Evolutionary conservation across 1,140 invertebrate genomes (phyloP).

Genomic region (Drosophila nigromelanica): DNA sequence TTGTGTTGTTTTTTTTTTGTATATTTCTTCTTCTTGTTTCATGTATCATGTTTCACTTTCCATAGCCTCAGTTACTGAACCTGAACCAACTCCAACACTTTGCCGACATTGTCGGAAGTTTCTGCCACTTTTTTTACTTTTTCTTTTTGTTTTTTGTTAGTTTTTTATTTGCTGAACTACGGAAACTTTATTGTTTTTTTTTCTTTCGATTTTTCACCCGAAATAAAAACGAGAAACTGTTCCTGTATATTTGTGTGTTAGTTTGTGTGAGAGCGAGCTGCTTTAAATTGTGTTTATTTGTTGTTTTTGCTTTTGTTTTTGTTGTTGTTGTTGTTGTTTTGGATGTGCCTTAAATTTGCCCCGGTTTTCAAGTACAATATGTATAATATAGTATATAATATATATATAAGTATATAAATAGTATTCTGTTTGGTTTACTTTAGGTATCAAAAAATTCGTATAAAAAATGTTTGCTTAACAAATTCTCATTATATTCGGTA

Average conservation of each 20-base stretch:
- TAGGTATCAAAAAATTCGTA: constrained; percentile 78
- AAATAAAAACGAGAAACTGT: constrained; percentile 33
- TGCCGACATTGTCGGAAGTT: constrained; percentile 66
- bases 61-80: constrained; percentile 18
- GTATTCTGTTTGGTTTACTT: constrained; percentile 36
- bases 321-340: constrained; percentile 9
- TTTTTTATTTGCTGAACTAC: constrained; percentile 31
- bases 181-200: constrained; percentile 34
- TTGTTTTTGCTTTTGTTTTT: no score
- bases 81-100: constrained; percentile 46
- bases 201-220: constrained; percentile 16
- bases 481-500: constrained; percentile 59
- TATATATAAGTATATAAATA: constrained; percentile 59
- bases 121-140: constrained; percentile 40
- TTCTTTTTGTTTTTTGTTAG: constrained; percentile 18
- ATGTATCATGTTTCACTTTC: constrained; percentile 65
- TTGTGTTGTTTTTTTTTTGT: background rate
- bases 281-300: constrained; percentile 25
- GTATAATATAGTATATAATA: constrained; percentile 49
- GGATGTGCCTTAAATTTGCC: constrained; percentile 38
- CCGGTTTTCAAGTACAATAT: constrained; percentile 22
- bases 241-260: background rate
- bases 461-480: constrained; percentile 78
- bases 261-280: constrained; percentile 14
- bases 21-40: constrained; percentile 35